Conservation (phyloP, 2,888 invertebrate species). For the Malthinus flaveolus region DNA sequence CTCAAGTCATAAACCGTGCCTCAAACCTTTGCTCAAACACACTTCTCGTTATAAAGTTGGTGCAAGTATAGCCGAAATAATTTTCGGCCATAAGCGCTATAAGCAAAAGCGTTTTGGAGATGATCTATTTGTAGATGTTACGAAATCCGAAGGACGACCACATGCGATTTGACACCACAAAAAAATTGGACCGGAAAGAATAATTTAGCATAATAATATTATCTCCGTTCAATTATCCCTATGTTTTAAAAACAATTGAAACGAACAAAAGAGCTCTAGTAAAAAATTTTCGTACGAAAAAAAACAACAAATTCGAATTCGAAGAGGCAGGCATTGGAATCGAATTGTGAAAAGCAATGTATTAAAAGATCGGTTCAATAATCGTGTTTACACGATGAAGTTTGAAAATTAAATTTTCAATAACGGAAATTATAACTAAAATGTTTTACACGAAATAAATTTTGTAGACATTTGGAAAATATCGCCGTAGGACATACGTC, state of each 20-base stretch:
- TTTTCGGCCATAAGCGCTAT: neutral
- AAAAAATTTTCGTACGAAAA: too few relatives aligned
- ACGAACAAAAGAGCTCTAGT: too few relatives aligned
- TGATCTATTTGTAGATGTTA: slow-evolving; percentile 7
- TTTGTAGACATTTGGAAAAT: slow-evolving; percentile 6
- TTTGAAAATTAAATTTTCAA: slow-evolving; percentile 7
- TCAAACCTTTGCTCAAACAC: slow-evolving; percentile 31
- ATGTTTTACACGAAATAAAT: slow-evolving; percentile 17
- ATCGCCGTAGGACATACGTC: slow-evolving; percentile 17
- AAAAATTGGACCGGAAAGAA: too few relatives aligned
- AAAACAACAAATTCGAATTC: neutral
- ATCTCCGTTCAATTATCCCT: too few relatives aligned
- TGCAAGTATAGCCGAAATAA: neutral
- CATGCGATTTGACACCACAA: too few relatives aligned
- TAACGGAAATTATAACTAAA: slow-evolving; percentile 15
- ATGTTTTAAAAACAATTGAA: slow-evolving; percentile 10
- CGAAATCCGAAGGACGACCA: neutral
- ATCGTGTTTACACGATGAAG: slow-evolving; percentile 3
- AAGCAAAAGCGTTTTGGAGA: slow-evolving; percentile 1
- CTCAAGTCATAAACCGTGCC: too few relatives aligned
- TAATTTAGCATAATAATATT: too few relatives aligned
- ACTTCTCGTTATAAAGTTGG: slow-evolving; percentile 1
- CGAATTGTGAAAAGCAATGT: slow-evolving; percentile 8
- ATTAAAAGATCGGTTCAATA: slow-evolving; percentile 6
- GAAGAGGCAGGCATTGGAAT: slow-evolving; percentile 13